Percentiles rank a stretch among this genome's conserved stretches.
These are phyloP conservation scores for Marcusenius ussheri DNA, from an alignment of 2,113 vertebrate genomes.

Conservation along the genomic window DNA sequence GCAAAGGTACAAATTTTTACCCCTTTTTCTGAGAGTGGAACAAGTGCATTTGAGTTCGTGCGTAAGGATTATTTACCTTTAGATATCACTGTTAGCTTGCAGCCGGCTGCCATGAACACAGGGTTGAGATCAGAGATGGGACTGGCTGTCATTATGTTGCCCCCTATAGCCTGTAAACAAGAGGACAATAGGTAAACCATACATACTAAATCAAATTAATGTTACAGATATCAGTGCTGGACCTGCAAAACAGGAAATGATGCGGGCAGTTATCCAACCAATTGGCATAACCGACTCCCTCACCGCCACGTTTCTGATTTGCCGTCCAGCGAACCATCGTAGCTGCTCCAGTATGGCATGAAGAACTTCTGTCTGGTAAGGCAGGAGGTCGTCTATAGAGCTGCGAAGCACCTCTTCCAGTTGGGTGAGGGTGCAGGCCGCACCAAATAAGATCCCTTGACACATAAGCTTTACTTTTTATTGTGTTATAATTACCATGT, in stretches of 20 bases:
- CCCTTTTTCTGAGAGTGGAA: too few relatives aligned
- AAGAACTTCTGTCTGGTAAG: conserved; percentile 72
- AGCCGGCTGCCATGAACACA: conserved; percentile 79
- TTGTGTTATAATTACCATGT: not conserved
- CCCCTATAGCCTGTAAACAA: conserved; percentile 75
- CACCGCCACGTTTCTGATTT: conserved; percentile 92
- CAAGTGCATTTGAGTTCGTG: not conserved
- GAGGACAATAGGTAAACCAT: not conserved
- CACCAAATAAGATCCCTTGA: conserved; percentile 75
- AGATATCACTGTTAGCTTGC: conserved; percentile 74
- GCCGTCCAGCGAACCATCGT: conserved; percentile 85
- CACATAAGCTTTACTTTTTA: not conserved
- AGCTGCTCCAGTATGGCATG: conserved; percentile 78
- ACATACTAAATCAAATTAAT: not conserved
- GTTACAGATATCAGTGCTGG: not conserved
- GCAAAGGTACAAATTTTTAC: too few relatives aligned
- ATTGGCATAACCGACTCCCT: conserved; percentile 38
- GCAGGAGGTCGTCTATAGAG: conserved; percentile 55
- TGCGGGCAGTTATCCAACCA: too few relatives aligned
- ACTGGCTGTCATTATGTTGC: conserved; percentile 96
- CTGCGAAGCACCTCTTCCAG: conserved; percentile 65
- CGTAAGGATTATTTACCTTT: conserved; percentile 57
- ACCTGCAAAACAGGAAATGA: not conserved
- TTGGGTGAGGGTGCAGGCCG: conserved; percentile 69
- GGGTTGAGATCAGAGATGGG: conserved; percentile 97